Evolutionary conservation across 2,797 vertebrate species (phyloP).

Genomic region (Macropus fuliginosus): DNA sequence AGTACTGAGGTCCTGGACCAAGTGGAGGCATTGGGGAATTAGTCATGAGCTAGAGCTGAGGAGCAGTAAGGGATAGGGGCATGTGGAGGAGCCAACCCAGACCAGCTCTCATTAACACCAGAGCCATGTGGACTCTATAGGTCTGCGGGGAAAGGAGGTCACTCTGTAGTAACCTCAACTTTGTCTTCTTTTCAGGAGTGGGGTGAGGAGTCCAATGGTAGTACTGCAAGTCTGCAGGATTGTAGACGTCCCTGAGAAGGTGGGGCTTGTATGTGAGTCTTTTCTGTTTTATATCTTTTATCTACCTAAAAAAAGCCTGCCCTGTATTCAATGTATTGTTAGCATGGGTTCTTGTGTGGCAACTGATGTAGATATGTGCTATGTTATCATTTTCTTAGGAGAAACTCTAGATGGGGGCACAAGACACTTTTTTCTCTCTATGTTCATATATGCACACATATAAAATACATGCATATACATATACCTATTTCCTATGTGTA

Average conservation of each 20-base stretch:
- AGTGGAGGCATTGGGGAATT: not conserved
- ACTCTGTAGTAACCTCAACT: not conserved
- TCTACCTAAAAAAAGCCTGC: not conserved
- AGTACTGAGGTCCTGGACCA: not conserved
- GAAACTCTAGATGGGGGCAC: not conserved
- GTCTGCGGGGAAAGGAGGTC: too few relatives aligned
- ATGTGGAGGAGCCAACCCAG: not conserved
- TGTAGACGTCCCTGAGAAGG: conserved; percentile 11
- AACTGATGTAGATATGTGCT: not conserved
- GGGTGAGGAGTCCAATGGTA: not conserved
- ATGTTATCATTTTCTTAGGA: not conserved
- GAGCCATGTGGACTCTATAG: not conserved
- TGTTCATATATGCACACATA: not conserved
- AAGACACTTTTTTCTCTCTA: not conserved
- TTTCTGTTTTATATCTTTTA: conserved; percentile 49
- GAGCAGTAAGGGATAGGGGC: not conserved
- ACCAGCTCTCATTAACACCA: not conserved
- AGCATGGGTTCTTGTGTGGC: not conserved
- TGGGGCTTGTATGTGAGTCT: conserved; percentile 17
- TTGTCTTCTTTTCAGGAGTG: not conserved
- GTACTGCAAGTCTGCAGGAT: too few relatives aligned
- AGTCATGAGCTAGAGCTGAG: not conserved
- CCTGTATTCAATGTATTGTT: not conserved
- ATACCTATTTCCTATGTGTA: not conserved
- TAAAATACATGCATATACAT: not conserved